These are phyloP conservation scores for Phaonia tiefii DNA, from an alignment of 2,888 invertebrate genomes.

Conservation along the genomic window DNA sequence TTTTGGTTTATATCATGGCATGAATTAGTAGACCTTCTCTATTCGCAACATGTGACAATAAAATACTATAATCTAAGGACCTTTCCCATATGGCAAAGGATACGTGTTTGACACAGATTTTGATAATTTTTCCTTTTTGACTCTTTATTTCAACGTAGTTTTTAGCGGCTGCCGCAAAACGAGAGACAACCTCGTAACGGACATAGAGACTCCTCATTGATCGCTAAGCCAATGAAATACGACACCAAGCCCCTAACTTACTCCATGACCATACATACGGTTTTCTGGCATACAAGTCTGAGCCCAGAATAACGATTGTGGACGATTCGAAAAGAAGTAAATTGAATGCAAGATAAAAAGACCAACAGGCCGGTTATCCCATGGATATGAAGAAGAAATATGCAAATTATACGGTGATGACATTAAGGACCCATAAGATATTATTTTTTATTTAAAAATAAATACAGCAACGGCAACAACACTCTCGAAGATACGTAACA, in stretches of 20 bases:
- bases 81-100: too few relatives aligned
- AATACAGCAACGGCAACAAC: conserved; percentile 52
- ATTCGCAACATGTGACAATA: too few relatives aligned
- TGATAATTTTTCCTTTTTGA: too few relatives aligned
- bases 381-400: conserved; percentile 64
- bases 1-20: too few relatives aligned
- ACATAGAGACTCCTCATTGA: too few relatives aligned
- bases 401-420: conserved; percentile 69
- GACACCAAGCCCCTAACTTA: not conserved
- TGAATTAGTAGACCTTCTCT: too few relatives aligned
- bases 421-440: conserved; percentile 64
- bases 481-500: conserved; percentile 44
- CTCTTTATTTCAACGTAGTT: too few relatives aligned
- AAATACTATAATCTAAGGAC: too few relatives aligned
- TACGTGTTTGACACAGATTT: too few relatives aligned
- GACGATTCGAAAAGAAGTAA: not conserved
- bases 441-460: conserved; percentile 27
- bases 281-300: conserved; percentile 63
- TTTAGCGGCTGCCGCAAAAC: too few relatives aligned
- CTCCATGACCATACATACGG: conserved; percentile 41
- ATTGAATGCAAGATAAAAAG: not conserved
- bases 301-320: conserved; percentile 59
- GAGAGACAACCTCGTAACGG: too few relatives aligned
- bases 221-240: conserved; percentile 51
- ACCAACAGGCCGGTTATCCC: too few relatives aligned